These are phyloP conservation scores for Aplochiton taeniatus DNA, from an alignment of 2,797 vertebrate genomes.

Conservation along the genomic window DNA sequence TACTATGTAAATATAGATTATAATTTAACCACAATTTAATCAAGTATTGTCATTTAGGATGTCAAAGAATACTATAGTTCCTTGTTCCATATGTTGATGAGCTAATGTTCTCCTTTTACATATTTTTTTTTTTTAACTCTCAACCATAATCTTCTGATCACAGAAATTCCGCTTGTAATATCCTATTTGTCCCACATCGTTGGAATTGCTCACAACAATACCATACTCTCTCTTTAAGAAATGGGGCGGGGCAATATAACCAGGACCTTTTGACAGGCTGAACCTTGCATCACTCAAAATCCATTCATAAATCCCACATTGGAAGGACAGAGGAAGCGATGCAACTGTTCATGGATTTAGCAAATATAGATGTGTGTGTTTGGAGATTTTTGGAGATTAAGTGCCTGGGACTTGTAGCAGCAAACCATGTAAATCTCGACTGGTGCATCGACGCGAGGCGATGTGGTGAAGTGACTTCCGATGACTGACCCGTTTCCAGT, in stretches of 20 bases:
- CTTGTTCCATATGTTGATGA: too few relatives aligned
- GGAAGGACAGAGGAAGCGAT: slow-evolving; percentile 48
- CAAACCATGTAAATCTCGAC: slow-evolving; percentile 36
- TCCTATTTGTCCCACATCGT: too few relatives aligned
- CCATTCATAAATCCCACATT: slow-evolving; percentile 86
- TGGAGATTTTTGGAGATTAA: slow-evolving; percentile 18
- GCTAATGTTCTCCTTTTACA: too few relatives aligned
- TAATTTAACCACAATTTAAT: too few relatives aligned
- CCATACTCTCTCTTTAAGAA: slow-evolving; percentile 76
- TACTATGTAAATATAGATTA: too few relatives aligned
- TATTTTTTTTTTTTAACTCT: too few relatives aligned
- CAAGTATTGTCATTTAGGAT: too few relatives aligned
- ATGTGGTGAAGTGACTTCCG: slow-evolving; percentile 58
- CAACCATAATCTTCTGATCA: too few relatives aligned
- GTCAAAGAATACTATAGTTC: too few relatives aligned
- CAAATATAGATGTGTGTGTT: slow-evolving; percentile 19
- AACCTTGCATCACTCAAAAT: slow-evolving; percentile 64
- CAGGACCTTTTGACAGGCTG: slow-evolving; percentile 55
- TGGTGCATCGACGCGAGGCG: slow-evolving; percentile 37
- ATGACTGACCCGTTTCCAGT: slow-evolving; percentile 56
- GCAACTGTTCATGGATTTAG: slow-evolving; percentile 41
- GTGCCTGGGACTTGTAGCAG: slow-evolving; percentile 33
- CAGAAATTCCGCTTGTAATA: too few relatives aligned
- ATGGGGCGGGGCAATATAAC: slow-evolving; percentile 55
- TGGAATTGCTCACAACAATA: not conserved